Conservation (phyloP, 2,113 vertebrate genomes). For the Hippocampus comes region DNA sequence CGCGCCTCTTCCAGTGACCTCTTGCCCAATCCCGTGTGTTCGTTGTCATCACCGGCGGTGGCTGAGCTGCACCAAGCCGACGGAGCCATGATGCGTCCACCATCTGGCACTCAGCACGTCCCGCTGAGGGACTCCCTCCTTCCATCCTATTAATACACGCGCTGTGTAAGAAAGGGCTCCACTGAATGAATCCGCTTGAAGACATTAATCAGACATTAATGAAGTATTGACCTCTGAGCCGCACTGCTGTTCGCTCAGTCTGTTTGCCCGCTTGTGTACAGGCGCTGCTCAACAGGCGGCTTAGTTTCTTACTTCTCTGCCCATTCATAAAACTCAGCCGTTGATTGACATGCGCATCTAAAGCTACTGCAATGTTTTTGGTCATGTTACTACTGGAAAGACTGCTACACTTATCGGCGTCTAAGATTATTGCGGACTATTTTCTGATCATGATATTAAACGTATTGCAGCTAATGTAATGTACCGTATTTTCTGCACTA, state of each 20-base stretch:
- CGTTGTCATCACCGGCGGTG: constrained; percentile 9
- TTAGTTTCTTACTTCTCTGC: background rate
- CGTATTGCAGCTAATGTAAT: no score
- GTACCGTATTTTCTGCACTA: no score
- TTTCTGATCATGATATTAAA: no score
- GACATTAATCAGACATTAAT: constrained; percentile 68
- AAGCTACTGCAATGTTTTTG: background rate
- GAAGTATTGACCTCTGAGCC: constrained; percentile 63
- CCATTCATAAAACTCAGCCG: background rate
- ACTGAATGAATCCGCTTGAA: constrained; percentile 65
- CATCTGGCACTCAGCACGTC: constrained; percentile 54
- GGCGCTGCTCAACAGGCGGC: constrained; percentile 21
- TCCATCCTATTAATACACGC: constrained; percentile 42
- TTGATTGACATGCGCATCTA: background rate
- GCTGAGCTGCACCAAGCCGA: constrained; percentile 19
- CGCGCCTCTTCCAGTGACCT: constrained; percentile 10
- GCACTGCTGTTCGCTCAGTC: constrained; percentile 41
- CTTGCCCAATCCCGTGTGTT: constrained; percentile 17
- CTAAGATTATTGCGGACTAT: background rate
- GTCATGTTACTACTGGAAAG: background rate
- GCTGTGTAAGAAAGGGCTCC: constrained; percentile 51
- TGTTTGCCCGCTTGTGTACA: constrained; percentile 38
- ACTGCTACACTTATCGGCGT: no score
- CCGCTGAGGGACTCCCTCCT: constrained; percentile 55
- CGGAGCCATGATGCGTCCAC: constrained; percentile 37